phyloP scores from a whole-genome alignment of 2,113 vertebrate species.

The Pelobates fuscus region DNA sequence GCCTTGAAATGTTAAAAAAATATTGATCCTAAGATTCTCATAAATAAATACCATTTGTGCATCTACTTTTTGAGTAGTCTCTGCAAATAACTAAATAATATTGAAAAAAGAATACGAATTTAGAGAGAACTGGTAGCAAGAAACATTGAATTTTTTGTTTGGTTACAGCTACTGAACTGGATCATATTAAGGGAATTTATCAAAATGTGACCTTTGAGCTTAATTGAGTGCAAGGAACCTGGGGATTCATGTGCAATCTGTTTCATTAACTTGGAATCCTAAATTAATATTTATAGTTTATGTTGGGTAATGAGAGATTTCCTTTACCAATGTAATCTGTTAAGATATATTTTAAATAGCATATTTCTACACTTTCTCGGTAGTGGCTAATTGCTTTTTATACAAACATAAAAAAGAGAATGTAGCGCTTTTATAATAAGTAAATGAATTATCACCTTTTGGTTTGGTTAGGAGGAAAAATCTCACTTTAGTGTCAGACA shows the following conservation, averaged over 20 bases:
- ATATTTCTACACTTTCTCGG: no score
- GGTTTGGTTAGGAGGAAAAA: no score
- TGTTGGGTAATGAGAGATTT: slow-evolving; percentile 5
- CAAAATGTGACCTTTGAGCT: slow-evolving; percentile 44
- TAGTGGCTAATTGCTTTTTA: no score
- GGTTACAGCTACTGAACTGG: slow-evolving; percentile 32
- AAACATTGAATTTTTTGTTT: slow-evolving; percentile 5
- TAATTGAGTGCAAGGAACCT: slow-evolving; percentile 10
- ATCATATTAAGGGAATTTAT: slow-evolving; percentile 33
- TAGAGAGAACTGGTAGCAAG: slow-evolving; percentile 19
- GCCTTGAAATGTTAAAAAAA: slow-evolving; percentile 32
- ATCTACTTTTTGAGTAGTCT: slow-evolving; percentile 38
- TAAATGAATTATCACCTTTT: no score
- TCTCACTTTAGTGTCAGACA: no score
- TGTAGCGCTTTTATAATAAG: no score
- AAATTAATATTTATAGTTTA: slow-evolving; percentile 27
- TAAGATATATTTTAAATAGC: neutral
- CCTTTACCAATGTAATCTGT: neutral
- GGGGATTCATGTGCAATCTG: slow-evolving; percentile 22
- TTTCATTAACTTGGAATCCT: slow-evolving; percentile 37
- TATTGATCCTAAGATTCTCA: slow-evolving; percentile 37
- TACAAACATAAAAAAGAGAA: no score
- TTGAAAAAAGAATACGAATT: slow-evolving; percentile 26
- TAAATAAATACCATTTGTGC: slow-evolving; percentile 38
- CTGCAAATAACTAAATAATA: slow-evolving; percentile 12